These are phyloP conservation scores for Lutjanus campechanus DNA, from an alignment of 2,797 vertebrate species.

Conservation along the genomic window DNA sequence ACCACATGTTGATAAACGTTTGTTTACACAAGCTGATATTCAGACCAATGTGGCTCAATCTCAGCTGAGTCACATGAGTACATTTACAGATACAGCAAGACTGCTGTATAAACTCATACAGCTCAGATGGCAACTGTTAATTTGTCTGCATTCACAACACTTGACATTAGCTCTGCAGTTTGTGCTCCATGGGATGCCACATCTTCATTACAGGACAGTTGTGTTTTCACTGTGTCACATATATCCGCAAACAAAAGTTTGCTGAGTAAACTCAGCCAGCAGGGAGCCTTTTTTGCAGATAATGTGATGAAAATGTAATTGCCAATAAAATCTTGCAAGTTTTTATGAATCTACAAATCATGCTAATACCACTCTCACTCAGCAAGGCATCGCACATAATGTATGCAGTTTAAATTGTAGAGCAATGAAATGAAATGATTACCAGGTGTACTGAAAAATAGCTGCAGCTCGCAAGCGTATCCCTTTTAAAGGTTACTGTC, in stretches of 20 bases:
- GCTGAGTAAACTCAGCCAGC: conserved; percentile 7
- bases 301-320: conserved; percentile 19
- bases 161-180: conserved; percentile 20
- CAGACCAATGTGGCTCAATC: conserved; percentile 34
- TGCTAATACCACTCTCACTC: conserved; percentile 11
- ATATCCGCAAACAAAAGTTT: conserved; percentile 10
- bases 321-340: conserved; percentile 2
- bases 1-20: conserved; percentile 46
- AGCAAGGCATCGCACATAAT: conserved; percentile 10
- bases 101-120: conserved; percentile 26
- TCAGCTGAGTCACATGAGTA: conserved; percentile 49
- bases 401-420: conserved; percentile 10
- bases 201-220: conserved; percentile 18
- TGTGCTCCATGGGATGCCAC: conserved; percentile 17
- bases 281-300: not conserved
- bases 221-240: conserved; percentile 12
- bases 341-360: conserved; percentile 14
- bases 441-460: conserved; percentile 5
- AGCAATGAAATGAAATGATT: conserved; percentile 17
- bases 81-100: conserved; percentile 22
- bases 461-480: not conserved
- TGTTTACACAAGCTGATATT: conserved; percentile 53
- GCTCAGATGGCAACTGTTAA: conserved; percentile 35
- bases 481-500: conserved; percentile 5
- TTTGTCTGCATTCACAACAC: conserved; percentile 47